Base-by-base conservation (phyloP, 2,888 invertebrate species). In the Callyntrura guangdongensis region DNA sequence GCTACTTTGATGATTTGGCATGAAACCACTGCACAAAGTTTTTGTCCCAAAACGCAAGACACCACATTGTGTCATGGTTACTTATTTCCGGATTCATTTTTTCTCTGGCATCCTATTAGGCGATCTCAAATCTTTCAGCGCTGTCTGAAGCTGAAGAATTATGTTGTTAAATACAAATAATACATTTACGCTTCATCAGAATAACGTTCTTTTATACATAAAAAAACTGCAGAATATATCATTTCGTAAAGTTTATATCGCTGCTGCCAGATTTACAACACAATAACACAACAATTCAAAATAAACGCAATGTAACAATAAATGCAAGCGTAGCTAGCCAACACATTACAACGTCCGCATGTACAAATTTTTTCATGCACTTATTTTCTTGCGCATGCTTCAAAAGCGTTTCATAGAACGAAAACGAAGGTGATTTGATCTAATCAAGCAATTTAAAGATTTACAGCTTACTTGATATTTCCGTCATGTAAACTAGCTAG, bases 21-120 rank as follows among this genome's bases (percentile, higher is more conserved):
- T 82, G 82, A 20, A 64, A 82, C 20, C 82, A 82, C 79, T 81
- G 81, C 72, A 56, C 88, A 88, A 59, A 49, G 12, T 56, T 81
- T 88, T 86, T 88, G 82, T 69, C 82, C 36, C 36, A 36, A 36
- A 36, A 36, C 89, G 83, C 74, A 12, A 69, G 49, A 72, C 61
- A 56, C 47, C 81, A 25, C 83, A 89, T 89, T 89, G 83, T 89
- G 89, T 89, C 89, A 89, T 64, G 89, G 89, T 89, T 83, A 61
- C 83, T 83, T 89, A 36, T 89, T 89, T 89, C 89, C 89, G 89
- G 89, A 83, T 89, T 79, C 79, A 17, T 79, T 79, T 87, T 79
- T 36, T 88, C 22, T 74, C n/a, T 47, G 45, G 27, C n/a, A 67
- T 67, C 67, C 67, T 67, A 27, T 67, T 67, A 67, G 27, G 36